Conservation (phyloP, 2,888 invertebrate species). For the Fragum whitleyi region DNA sequence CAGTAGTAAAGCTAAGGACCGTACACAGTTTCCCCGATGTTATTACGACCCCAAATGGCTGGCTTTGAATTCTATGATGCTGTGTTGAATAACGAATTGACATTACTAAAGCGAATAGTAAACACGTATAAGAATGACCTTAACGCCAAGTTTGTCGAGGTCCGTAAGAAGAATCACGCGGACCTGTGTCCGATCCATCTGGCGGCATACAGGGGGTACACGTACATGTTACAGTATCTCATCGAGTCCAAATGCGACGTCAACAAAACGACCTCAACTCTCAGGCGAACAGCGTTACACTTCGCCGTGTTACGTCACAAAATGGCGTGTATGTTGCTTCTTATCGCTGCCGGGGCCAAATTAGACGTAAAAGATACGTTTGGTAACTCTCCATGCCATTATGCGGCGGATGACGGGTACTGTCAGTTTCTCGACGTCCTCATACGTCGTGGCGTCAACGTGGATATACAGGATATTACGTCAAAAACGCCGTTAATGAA, state of each 20-base stretch:
- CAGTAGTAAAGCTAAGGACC: background rate
- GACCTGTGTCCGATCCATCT: conserved; percentile 84
- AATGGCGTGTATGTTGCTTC: conserved; percentile 84
- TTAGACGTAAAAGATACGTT: conserved; percentile 84
- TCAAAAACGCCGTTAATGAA: conserved; percentile 85
- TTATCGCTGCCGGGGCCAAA: conserved; percentile 83
- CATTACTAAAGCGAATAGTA: conserved; percentile 81
- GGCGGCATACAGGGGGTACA: conserved; percentile 84
- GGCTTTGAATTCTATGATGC: conserved; percentile 84
- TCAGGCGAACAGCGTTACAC: conserved; percentile 84
- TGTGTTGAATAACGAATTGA: conserved; percentile 84
- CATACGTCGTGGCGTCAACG: conserved; percentile 82
- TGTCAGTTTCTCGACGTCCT: conserved; percentile 83
- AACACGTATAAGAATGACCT: conserved; percentile 84
- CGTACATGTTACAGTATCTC: conserved; percentile 83
- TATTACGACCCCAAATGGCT: conserved; percentile 80
- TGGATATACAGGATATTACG: conserved; percentile 84
- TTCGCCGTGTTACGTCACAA: conserved; percentile 85
- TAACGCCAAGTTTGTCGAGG: conserved; percentile 84
- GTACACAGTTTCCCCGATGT: conserved; percentile 64
- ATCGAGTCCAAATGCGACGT: conserved; percentile 84
- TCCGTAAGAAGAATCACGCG: conserved; percentile 84
- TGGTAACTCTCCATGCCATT: conserved; percentile 84
- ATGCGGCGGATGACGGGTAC: conserved; percentile 85
- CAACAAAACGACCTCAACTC: conserved; percentile 82